These are phyloP conservation scores for Stylophora pistillata DNA, from an alignment of 64 coral and sea anemone species.

Conservation along the genomic window DNA sequence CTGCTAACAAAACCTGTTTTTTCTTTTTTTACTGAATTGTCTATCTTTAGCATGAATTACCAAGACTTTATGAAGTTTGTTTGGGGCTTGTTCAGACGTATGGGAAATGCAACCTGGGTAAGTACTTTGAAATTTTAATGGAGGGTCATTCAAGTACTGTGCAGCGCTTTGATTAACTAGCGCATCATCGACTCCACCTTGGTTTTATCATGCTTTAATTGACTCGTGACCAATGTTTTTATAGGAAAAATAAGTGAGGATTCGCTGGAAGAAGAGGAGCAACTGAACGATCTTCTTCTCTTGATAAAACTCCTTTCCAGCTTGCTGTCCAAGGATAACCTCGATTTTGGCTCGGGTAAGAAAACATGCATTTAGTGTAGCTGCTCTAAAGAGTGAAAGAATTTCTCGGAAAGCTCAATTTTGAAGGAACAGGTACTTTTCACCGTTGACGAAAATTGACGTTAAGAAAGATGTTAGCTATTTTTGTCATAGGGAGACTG, in stretches of 20 bases:
- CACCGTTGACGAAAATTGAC: no score
- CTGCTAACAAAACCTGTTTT: neutral
- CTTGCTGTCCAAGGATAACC: constrained; percentile 80
- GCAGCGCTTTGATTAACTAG: neutral
- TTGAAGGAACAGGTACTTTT: no score
- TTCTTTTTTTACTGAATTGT: neutral
- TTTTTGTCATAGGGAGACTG: no score
- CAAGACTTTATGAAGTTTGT: constrained; percentile 73
- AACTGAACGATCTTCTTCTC: constrained; percentile 77
- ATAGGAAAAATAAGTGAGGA: constrained; percentile 75
- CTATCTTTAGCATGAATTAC: constrained; percentile 64
- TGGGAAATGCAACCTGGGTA: constrained; percentile 84
- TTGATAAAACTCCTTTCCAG: constrained; percentile 90
- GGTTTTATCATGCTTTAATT: neutral
- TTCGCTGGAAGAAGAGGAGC: constrained; percentile 78
- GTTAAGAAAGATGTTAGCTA: no score
- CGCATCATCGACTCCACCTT: no score
- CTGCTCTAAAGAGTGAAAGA: neutral
- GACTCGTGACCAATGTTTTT: neutral
- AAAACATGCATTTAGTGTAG: neutral
- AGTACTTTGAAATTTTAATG: neutral
- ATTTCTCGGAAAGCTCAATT: no score
- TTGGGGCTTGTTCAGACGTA: constrained; percentile 85
- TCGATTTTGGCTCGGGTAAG: constrained; percentile 65
- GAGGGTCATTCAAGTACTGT: neutral